Percentiles rank a stretch among this genome's conserved stretches.
These are phyloP conservation scores for Diadegma fenestrale DNA, from an alignment of 2,888 invertebrate genomes.

Conservation along the genomic window DNA sequence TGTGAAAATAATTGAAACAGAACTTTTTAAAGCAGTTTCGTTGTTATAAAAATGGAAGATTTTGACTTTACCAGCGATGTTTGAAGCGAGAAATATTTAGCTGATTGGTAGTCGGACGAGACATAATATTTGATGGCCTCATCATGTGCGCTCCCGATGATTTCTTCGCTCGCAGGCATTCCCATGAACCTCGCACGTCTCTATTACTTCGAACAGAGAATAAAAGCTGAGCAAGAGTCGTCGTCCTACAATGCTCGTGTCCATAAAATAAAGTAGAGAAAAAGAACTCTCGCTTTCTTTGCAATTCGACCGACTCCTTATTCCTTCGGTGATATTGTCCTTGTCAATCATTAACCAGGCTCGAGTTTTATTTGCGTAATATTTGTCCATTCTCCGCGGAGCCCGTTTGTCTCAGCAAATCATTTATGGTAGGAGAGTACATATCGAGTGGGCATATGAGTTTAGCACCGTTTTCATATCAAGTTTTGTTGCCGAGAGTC, in stretches of 20 bases:
- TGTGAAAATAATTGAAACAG: background rate
- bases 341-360: constrained; percentile 50
- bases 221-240: background rate
- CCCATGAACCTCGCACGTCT: constrained; percentile 2
- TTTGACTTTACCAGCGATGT: background rate
- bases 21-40: background rate
- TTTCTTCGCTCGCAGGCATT: constrained; percentile 39
- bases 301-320: constrained; percentile 37
- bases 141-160: constrained; percentile 2
- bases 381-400: constrained; percentile 44
- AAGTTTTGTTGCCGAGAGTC: constrained; percentile 35
- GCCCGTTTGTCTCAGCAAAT: constrained; percentile 54
- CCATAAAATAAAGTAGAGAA: constrained; percentile 26
- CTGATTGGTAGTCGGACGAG: background rate
- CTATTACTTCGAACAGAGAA: constrained; percentile 27
- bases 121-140: background rate
- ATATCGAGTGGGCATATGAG: constrained; percentile 57
- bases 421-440: constrained; percentile 61
- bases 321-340: constrained; percentile 29
- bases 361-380: constrained; percentile 62
- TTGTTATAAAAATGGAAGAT: background rate
- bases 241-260: constrained; percentile 17
- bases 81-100: background rate
- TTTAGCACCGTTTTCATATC: constrained; percentile 66
- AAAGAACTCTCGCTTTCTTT: constrained; percentile 59